Conservation (phyloP, 1,140 invertebrate species). For the Trichoplusia ni region DNA sequence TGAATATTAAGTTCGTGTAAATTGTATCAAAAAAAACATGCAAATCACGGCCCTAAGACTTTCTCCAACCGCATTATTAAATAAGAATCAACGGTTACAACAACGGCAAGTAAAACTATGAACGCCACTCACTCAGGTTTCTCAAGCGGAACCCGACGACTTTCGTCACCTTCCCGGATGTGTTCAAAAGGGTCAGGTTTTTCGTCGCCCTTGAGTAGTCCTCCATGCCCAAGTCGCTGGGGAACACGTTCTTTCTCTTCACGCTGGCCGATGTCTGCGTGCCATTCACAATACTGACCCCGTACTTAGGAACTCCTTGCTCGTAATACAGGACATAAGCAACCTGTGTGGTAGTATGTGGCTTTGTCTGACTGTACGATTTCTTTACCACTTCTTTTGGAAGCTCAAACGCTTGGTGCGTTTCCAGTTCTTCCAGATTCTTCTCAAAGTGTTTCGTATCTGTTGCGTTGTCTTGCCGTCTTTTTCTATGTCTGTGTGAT, state of each 20-base stretch:
- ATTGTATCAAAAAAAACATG: too few relatives aligned
- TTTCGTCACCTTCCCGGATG: slow-evolving; percentile 62
- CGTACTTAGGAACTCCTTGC: slow-evolving; percentile 58
- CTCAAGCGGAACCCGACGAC: slow-evolving; percentile 66
- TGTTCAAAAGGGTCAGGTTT: slow-evolving; percentile 69
- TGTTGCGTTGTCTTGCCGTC: slow-evolving; percentile 63
- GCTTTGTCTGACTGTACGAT: slow-evolving; percentile 39
- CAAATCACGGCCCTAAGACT: too few relatives aligned
- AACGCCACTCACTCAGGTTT: slow-evolving; percentile 65
- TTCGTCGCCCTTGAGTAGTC: slow-evolving; percentile 61
- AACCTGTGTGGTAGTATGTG: slow-evolving; percentile 59
- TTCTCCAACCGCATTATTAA: neutral
- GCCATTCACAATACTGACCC: slow-evolving; percentile 38
- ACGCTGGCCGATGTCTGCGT: slow-evolving; percentile 55
- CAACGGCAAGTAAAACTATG: slow-evolving; percentile 11
- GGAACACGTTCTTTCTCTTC: slow-evolving; percentile 60
- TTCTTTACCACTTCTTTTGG: slow-evolving; percentile 66
- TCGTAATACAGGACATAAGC: slow-evolving; percentile 77
- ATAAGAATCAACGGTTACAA: neutral
- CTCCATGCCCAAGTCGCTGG: slow-evolving; percentile 62
- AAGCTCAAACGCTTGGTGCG: slow-evolving; percentile 49
- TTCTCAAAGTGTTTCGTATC: slow-evolving; percentile 53
- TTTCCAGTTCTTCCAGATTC: slow-evolving; percentile 46
- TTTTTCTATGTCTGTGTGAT: slow-evolving; percentile 69
- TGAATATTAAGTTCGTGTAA: too few relatives aligned